Evolutionary conservation across 1,140 invertebrate species (phyloP).

Genomic region (Diorhabda elongata): DNA sequence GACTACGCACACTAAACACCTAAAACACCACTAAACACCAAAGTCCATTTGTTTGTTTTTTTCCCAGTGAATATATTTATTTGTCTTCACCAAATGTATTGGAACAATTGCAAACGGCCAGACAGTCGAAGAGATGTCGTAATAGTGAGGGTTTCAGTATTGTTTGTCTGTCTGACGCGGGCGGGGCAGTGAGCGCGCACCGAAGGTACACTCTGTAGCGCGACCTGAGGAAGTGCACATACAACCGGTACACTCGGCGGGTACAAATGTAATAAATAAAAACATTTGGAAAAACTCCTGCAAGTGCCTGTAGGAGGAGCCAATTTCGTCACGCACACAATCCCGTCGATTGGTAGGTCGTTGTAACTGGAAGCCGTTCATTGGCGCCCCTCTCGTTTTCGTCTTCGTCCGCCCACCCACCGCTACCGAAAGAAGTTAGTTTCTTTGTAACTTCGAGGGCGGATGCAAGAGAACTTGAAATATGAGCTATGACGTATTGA

Average conservation of each 20-base stretch:
- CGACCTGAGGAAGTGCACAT: constrained; percentile 51
- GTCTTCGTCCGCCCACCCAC: constrained; percentile 36
- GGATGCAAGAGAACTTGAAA: constrained; percentile 48
- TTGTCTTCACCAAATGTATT: background rate
- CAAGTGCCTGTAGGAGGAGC: constrained; percentile 39
- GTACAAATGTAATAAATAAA: constrained; percentile 65
- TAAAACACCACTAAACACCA: constrained; percentile 24
- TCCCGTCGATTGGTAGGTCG: constrained; percentile 34
- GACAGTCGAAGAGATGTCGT: constrained; percentile 35
- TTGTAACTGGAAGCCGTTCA: constrained; percentile 43
- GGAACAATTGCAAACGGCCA: constrained; percentile 33
- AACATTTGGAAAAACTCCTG: constrained; percentile 55
- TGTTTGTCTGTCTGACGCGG: constrained; percentile 45
- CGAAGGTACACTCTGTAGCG: constrained; percentile 41
- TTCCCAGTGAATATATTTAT: background rate
- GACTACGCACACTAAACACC: constrained; percentile 15
- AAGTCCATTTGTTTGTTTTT: constrained; percentile 34
- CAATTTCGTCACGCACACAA: constrained; percentile 28
- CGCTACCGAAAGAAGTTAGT: constrained; percentile 46
- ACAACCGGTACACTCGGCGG: constrained; percentile 56
- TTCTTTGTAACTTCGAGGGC: constrained; percentile 49
- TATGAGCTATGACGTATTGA: constrained; percentile 54
- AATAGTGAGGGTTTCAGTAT: constrained; percentile 38
- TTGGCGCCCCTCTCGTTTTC: constrained; percentile 40
- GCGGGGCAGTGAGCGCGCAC: constrained; percentile 47